Evolutionary conservation across 2,113 vertebrate species (phyloP), one percentile per base, ranked within the genome.

Genomic region (Carlito syrichta): DNA sequence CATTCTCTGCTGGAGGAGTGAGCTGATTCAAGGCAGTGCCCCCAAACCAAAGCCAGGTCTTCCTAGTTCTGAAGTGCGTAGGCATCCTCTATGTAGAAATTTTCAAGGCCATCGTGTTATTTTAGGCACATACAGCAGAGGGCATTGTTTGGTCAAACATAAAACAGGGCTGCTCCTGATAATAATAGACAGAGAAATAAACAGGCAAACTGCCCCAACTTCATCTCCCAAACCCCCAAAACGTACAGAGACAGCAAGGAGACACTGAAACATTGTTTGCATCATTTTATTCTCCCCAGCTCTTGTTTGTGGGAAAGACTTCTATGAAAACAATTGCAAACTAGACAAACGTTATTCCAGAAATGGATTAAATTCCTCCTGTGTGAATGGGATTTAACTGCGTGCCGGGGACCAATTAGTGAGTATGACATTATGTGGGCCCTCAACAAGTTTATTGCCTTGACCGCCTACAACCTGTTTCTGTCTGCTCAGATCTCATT

Each of bases 61-160:
- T 5, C 8, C 13, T 50, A 27, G 5, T 38, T 68, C 40, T 76
- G 48, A 86, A n/a, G 19, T 22, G 1, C 3, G 22, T 50, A 2
- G 2, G 6, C 13, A 19, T 94, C 32, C 48, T 83, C 23, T 16
- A 38, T 3, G 6, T 45, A 62, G 25, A 23, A 58, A 56, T 68
- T 96, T 93, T 94, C 50, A 54, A 94, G 89, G 30, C n/a, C 71
- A 69, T 50, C 30, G 0, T 96, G 97, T 86, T 95, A 96, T 97
- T 96, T 98, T 96, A 97, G 94, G 58, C 94, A 97, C 91, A 95
- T 94, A 96, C 97, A 98, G 94, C 86, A 98, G 97, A 97, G 96
- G 98, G 97, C 97, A 97, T 98, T 95, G 86, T 97, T 89, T 96
- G 97, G 97, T 89, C 92, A 97, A 66, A 87, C 93, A 96, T 97